These are phyloP conservation scores for Sebastes alutus DNA, from an alignment of 2,797 vertebrate species.

Conservation along the genomic window DNA sequence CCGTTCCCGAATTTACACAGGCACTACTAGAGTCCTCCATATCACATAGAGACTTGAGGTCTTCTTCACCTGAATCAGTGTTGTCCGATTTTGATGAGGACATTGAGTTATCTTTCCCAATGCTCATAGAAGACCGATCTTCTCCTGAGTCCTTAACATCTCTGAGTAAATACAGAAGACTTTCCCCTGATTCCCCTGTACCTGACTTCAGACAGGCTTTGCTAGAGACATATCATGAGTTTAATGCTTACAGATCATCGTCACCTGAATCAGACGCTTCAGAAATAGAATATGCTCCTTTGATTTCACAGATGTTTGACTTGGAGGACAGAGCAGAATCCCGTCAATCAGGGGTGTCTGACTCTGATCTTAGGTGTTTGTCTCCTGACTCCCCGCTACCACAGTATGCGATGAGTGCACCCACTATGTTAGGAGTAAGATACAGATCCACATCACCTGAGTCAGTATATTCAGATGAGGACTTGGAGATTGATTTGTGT, in stretches of 20 bases:
- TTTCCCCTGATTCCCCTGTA: slow-evolving; percentile 60
- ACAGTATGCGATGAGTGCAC: slow-evolving; percentile 9
- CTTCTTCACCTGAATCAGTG: slow-evolving; percentile 58
- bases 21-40: not conserved
- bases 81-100: slow-evolving; percentile 46
- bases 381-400: slow-evolving; percentile 62
- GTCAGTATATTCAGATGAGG: slow-evolving; percentile 37
- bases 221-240: not conserved
- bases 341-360: slow-evolving; percentile 4
- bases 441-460: slow-evolving; percentile 34
- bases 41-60: slow-evolving; percentile 13
- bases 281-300: slow-evolving; percentile 30
- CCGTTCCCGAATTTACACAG: slow-evolving; percentile 39
- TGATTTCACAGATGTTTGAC: slow-evolving; percentile 23
- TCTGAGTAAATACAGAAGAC: not conserved
- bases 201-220: slow-evolving; percentile 38
- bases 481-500: slow-evolving; percentile 45
- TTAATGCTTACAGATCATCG: slow-evolving; percentile 13
- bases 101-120: not conserved
- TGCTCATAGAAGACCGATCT: not conserved
- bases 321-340: slow-evolving; percentile 43
- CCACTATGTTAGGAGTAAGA: not conserved
- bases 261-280: slow-evolving; percentile 46
- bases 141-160: slow-evolving; percentile 42
- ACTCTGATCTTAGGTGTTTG: slow-evolving; percentile 15